Evolutionary conservation across 53 echinoderm and acorn worm species (phyloP).

Genomic region (Crossaster papposus): DNA sequence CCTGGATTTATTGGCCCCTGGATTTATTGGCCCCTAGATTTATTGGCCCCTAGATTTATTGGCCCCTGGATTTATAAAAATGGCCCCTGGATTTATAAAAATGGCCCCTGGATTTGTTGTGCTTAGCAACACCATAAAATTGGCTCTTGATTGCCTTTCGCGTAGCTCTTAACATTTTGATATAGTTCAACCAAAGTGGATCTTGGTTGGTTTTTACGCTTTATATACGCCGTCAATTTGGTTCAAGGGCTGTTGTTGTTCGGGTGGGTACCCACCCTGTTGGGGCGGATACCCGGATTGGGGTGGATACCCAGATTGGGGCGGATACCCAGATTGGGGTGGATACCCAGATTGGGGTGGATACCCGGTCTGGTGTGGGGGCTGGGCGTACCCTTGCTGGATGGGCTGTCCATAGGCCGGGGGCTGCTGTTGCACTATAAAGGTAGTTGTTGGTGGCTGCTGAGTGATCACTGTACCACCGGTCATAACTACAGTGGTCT

Average conservation of each 20-base stretch:
- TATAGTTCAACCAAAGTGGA: not conserved
- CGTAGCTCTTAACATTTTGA: no score
- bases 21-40: no score
- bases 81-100: no score
- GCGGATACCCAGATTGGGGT: not conserved
- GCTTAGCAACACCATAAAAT: no score
- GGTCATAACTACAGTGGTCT: slow-evolving; percentile 31
- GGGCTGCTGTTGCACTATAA: slow-evolving; percentile 8
- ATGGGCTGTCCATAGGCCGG: not conserved
- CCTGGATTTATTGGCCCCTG: no score
- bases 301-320: slow-evolving; percentile 4
- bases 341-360: no score
- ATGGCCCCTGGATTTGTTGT: no score
- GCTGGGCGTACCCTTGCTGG: slow-evolving; percentile 26
- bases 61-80: no score
- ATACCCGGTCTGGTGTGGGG: not conserved
- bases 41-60: no score
- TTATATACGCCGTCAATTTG: not conserved
- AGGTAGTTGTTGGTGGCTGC: slow-evolving; percentile 24
- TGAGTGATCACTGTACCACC: not conserved
- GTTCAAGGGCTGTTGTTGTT: not conserved
- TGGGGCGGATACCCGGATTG: no score
- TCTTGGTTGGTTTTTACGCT: not conserved
- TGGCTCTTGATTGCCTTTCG: no score
- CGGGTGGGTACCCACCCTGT: not conserved